Evolutionary conservation across 2,113 vertebrate species (phyloP).

Genomic region (Alexandromys fortis): DNA sequence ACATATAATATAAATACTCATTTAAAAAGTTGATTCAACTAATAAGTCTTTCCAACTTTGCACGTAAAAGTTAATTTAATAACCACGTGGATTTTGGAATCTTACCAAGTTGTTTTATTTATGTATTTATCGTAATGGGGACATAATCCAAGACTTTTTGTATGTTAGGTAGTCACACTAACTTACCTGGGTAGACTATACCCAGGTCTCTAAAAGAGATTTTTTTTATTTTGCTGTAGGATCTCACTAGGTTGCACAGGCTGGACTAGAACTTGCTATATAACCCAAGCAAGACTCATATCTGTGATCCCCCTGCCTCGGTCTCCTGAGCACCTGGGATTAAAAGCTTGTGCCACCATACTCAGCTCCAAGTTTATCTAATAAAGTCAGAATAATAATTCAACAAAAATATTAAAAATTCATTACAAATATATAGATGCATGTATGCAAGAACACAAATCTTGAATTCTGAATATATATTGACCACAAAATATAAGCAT

Average conservation of each 20-base stretch:
- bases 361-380: not conserved
- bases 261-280: not conserved
- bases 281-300: not conserved
- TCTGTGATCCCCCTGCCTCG: not conserved
- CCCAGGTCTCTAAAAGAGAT: not conserved
- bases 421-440: not conserved
- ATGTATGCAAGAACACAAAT: not conserved
- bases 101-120: not conserved
- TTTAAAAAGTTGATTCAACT: constrained; percentile 42
- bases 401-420: constrained; percentile 24
- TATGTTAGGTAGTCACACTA: not conserved
- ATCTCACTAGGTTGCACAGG: not conserved
- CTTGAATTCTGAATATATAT: constrained; percentile 54
- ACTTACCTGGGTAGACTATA: not conserved
- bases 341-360: not conserved
- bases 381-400: not conserved
- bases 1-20: not conserved
- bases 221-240: not conserved
- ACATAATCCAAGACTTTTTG: not conserved
- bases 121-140: not conserved
- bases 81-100: not conserved
- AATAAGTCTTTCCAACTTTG: not conserved
- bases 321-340: not conserved
- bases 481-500: not conserved
- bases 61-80: not conserved